These are phyloP conservation scores for Synodontis membranacea DNA, from an alignment of 2,113 vertebrate species.

Conservation along the genomic window DNA sequence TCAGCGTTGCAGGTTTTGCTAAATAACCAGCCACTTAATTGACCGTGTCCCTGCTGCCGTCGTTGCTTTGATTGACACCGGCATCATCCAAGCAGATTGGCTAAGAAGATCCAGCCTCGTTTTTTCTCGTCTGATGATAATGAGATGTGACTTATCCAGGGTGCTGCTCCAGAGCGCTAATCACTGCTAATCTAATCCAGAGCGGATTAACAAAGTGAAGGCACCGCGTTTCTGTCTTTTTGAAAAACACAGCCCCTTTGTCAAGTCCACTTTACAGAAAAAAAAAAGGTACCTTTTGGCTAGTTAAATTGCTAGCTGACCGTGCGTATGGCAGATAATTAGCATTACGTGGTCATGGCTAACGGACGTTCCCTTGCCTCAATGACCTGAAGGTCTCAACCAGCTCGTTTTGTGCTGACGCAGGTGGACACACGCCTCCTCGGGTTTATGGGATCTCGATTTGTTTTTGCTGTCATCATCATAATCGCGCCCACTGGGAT, in stretches of 20 bases:
- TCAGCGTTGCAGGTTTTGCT: neutral
- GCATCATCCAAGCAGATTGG: neutral
- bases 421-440: conserved; percentile 28
- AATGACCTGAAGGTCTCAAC: conserved; percentile 8
- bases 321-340: neutral
- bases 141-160: conserved; percentile 73
- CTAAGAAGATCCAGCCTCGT: conserved; percentile 1
- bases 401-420: conserved; percentile 40
- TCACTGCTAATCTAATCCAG: conserved; percentile 73
- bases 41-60: neutral
- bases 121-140: conserved; percentile 61
- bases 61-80: neutral
- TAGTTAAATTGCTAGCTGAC: conserved; percentile 26
- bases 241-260: conserved; percentile 42
- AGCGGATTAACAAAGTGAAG: conserved; percentile 68
- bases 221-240: conserved; percentile 57
- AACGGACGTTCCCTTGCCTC: neutral
- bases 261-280: conserved; percentile 23
- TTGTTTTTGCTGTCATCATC: conserved; percentile 66
- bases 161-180: conserved; percentile 70
- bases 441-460: conserved; percentile 48
- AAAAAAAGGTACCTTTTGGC: neutral
- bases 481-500: conserved; percentile 66
- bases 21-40: neutral
- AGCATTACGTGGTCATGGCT: conserved; percentile 4